Percentiles rank a stretch among this genome's conserved stretches.
phyloP scores from a whole-genome alignment of 2,888 invertebrate species.

The Calephelis perditalis region DNA sequence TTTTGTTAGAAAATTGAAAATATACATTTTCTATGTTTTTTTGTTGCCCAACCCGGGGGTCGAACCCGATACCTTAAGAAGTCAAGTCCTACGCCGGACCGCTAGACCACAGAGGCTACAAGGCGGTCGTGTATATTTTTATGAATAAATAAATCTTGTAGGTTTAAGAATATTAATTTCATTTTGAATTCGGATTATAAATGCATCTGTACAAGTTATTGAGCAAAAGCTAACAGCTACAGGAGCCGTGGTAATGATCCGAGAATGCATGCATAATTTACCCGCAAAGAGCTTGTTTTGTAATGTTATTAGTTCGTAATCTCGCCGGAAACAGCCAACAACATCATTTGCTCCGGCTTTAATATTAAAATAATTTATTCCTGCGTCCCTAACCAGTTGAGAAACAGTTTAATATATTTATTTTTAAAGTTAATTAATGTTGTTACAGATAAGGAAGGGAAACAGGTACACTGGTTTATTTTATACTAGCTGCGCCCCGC shows the following conservation, averaged over 20 bases:
- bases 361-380: conserved; percentile 75
- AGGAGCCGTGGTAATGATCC: conserved; percentile 69
- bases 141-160: too few species aligned
- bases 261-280: conserved; percentile 77
- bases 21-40: too few species aligned
- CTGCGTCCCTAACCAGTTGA: conserved; percentile 41
- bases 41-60: too few species aligned
- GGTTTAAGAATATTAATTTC: background rate
- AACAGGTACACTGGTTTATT: too few species aligned
- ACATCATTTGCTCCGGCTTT: conserved; percentile 63
- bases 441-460: too few species aligned
- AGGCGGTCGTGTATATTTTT: too few species aligned
- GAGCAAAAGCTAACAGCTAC: conserved; percentile 52
- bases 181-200: conserved; percentile 1
- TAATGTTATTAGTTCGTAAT: conserved; percentile 77
- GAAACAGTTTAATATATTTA: conserved; percentile 35
- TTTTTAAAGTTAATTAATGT: background rate
- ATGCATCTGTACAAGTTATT: conserved; percentile 45
- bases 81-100: too few species aligned
- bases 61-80: too few species aligned
- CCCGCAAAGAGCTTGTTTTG: conserved; percentile 72
- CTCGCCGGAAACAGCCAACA: conserved; percentile 70
- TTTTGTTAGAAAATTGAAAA: too few species aligned
- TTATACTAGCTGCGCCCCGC: too few species aligned
- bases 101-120: too few species aligned